These are phyloP conservation scores for Morus bassanus DNA, from an alignment of 2,797 vertebrate species.

Conservation along the genomic window DNA sequence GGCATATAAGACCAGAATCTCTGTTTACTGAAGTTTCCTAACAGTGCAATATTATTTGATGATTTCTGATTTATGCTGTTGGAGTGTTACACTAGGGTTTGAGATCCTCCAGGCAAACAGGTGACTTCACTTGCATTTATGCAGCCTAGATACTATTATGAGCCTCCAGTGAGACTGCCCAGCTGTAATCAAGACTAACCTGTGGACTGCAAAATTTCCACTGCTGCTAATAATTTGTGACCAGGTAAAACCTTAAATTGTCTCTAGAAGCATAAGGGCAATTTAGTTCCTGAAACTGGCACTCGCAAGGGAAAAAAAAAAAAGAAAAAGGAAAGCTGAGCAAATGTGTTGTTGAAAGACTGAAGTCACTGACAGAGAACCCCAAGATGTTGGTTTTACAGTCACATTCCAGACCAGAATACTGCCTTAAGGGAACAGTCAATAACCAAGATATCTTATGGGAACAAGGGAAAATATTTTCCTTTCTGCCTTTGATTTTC, in stretches of 20 bases:
- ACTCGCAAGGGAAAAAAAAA: fast-evolving
- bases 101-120: not conserved
- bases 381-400: not conserved
- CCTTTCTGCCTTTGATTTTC: not conserved
- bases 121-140: not conserved
- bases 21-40: not conserved
- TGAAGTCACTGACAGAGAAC: not conserved
- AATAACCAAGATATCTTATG: not conserved
- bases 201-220: not conserved
- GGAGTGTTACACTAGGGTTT: not conserved
- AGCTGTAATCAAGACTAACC: not conserved
- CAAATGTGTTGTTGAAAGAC: not conserved
- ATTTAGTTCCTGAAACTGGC: not conserved
- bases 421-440: not conserved
- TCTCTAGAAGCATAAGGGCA: not conserved
- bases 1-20: not conserved
- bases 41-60: not conserved
- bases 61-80: not conserved
- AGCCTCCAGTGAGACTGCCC: not conserved
- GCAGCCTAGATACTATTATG: not conserved
- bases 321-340: not conserved
- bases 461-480: not conserved
- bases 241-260: not conserved
- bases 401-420: not conserved
- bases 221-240: not conserved